A percentile compares a stretch with the other conserved stretches of the same genome.
These are phyloP conservation scores for Lethrus apterus DNA, from an alignment of 1,140 invertebrate genomes.

Conservation along the genomic window DNA sequence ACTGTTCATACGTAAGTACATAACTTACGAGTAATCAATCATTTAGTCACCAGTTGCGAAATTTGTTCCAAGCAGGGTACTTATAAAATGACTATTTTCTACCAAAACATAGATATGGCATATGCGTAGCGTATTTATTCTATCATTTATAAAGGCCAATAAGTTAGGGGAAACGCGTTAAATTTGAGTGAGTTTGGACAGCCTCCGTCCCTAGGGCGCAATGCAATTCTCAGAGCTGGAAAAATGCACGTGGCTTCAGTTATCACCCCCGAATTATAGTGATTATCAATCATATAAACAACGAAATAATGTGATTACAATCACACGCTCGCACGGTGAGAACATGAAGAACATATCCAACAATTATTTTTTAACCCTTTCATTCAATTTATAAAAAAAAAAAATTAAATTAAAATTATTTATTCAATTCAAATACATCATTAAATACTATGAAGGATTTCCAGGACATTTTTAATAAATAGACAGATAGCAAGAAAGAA, in stretches of 20 bases:
- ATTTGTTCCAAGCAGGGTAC: too few species aligned
- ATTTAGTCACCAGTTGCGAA: too few species aligned
- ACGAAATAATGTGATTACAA: slow-evolving; percentile 28
- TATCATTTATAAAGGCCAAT: slow-evolving; percentile 17
- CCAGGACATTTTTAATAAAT: too few species aligned
- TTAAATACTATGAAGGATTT: too few species aligned
- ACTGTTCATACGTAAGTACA: too few species aligned
- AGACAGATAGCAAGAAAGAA: too few species aligned
- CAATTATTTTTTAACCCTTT: too few species aligned
- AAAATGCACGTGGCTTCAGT: slow-evolving; percentile 27
- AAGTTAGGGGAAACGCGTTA: slow-evolving; percentile 4
- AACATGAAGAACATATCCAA: slow-evolving; percentile 3
- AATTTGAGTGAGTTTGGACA: slow-evolving; percentile 16
- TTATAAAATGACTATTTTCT: slow-evolving; percentile 7
- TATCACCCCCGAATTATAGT: slow-evolving; percentile 26
- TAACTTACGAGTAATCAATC: too few species aligned
- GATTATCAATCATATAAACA: slow-evolving; percentile 33
- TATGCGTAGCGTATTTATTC: slow-evolving; percentile 18
- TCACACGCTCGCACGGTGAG: slow-evolving; percentile 11
- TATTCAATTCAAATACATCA: too few species aligned
- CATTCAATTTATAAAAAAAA: too few species aligned
- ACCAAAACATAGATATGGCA: neutral
- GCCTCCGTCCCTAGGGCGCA: slow-evolving; percentile 18
- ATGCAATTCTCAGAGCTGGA: slow-evolving; percentile 16
- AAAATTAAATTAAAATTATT: too few species aligned